A percentile compares a stretch with the other conserved stretches of the same genome.
phyloP scores from a whole-genome alignment of 1,140 invertebrate genomes.

The Temnothorax longispinosus region DNA sequence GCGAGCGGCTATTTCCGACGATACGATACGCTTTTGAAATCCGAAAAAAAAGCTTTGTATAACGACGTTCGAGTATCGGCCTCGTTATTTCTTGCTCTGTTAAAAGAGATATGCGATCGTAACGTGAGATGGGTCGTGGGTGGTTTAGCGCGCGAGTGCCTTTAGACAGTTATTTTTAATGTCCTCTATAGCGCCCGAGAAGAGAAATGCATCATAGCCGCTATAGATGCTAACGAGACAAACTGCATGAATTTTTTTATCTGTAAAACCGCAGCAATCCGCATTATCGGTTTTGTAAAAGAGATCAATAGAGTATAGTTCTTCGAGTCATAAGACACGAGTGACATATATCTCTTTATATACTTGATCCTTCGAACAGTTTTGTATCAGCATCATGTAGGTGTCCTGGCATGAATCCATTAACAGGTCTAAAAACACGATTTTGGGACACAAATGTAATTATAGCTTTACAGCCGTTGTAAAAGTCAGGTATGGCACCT shows the following conservation, averaged over 20 bases:
- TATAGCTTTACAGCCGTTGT: constrained; percentile 44
- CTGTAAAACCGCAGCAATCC: background rate
- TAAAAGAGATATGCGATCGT: constrained; percentile 73
- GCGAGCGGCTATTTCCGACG: constrained; percentile 62
- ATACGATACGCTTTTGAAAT: constrained; percentile 57
- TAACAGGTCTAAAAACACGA: constrained; percentile 41
- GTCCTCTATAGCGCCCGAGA: constrained; percentile 57
- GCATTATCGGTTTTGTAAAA: background rate
- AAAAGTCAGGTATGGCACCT: constrained; percentile 28
- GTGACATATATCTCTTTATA: constrained; percentile 20
- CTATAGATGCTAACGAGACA: constrained; percentile 51
- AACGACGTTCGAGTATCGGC: constrained; percentile 33
- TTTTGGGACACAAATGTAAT: constrained; percentile 32
- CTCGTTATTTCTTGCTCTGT: constrained; percentile 30
- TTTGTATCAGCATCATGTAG: background rate
- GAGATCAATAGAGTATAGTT: background rate
- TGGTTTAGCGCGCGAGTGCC: constrained; percentile 60
- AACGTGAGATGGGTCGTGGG: constrained; percentile 71
- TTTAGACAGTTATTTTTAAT: constrained; percentile 74
- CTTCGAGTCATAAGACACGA: background rate
- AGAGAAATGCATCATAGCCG: constrained; percentile 52
- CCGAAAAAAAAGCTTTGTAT: constrained; percentile 35
- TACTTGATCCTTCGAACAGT: background rate
- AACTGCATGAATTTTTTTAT: background rate
- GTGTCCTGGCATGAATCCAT: constrained; percentile 33